Evolutionary conservation across 2,888 invertebrate genomes (phyloP), one percentile per base, ranked within the genome.

Genomic region (Prenolepis imparis): DNA sequence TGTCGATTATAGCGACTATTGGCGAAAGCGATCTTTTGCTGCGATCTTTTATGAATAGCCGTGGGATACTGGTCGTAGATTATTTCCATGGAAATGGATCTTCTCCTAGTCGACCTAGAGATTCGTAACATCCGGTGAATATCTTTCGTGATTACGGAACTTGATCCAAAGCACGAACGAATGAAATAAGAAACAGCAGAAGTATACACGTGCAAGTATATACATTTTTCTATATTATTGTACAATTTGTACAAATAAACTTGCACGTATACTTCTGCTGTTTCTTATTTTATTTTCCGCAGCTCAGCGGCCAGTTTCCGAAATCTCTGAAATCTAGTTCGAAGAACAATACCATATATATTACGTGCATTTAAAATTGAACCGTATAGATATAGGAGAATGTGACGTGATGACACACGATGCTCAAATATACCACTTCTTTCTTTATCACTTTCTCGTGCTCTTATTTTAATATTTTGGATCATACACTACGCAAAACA

Each of bases 1-100:
- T 85, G 88, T 73, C 85, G 89, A 85, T 91, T 91, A 90, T 91
- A 32, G 52, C 84, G 87, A 67, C 86, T 88, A 85, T 90, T 90
- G 92, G 93, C 92, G 93, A 93, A 93, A 93, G 93, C 90, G 91
- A 91, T 92, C 91, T 87, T 73, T 82, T 88, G 83, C 86, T 5
- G 9, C 21, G 15, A 15, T 74, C 82, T 83, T 83, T 84, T 86
- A 80, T 68, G 83, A 85, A 85, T 68, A 83, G 18, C 24, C 68
- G 67, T 57, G 64, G 78, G 86, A 83, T 66, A 24, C 12, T 72
- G 61, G 11, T 11, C 18, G n/a, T 24, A 28, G n/a, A n/a, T 28
- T 66, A 28, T 67, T 15, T 39, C 21, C 15, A 66, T 0, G 12
- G 21, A 63, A 66, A 21, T 64, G 1, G 36, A 75, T 75, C 36